Evolutionary conservation across 2,113 vertebrate species (phyloP), one percentile per base, ranked within the genome.

Genomic region (Camarhynchus parvulus): DNA sequence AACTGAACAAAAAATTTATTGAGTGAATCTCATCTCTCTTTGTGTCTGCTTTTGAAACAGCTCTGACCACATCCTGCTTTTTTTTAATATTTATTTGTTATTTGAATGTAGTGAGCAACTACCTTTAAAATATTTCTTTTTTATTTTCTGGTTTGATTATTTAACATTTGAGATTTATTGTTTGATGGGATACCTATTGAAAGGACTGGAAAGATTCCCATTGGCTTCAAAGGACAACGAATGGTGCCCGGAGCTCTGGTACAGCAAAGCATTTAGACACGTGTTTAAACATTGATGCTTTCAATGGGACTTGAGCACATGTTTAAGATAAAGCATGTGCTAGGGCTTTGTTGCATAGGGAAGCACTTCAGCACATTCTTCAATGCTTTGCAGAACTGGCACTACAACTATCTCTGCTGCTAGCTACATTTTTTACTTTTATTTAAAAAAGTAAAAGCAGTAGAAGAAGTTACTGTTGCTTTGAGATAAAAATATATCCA

Each of bases 241-340:
- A 92, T 94, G 84, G 81, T 91, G 95, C 94, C 92, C 9, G 0
- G 66, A 95, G 91, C 81, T 87, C 89, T 95, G 94, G 83, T 96
- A 95, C 53, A 94, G 92, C 91, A 89, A 92, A 92, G 92, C 62
- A 81, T 95, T 94, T 94, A 95, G 92, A 91, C 94, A 95, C 8
- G 1, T 95, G 83, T 95, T 95, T 95, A 95, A 97, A 97, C 92
- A 95, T 73, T 94, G 89, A 94, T 94, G 95, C 87, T 92, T 96
- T 95, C 94, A 94, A 83, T 95, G 96, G 92, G 89, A 94, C 49
- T 67, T 83, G 83, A 94, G 89, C 91, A 94, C 80, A 92, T 90
- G 77, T 73, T 93, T 95, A 94, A 94, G 87, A 97, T 95, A 94
- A 95, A 96, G 79, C 92, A 92, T 87, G 95, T 95, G 81, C 77